These are phyloP conservation scores for Noturus placidus DNA, from an alignment of 2,113 vertebrate genomes.

Conservation along the genomic window DNA sequence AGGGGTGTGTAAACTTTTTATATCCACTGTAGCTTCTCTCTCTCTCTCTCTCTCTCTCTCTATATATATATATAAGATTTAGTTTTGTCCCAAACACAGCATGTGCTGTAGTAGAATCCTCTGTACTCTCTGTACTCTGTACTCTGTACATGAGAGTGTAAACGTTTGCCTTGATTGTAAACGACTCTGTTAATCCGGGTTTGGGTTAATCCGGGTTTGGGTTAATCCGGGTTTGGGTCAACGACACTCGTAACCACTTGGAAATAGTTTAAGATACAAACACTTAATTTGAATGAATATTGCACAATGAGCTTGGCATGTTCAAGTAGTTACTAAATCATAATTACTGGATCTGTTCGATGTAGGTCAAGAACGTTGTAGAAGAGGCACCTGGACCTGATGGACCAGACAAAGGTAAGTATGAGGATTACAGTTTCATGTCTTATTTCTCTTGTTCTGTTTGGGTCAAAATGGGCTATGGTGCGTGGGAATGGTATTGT, in stretches of 20 bases:
- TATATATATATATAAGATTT: neutral
- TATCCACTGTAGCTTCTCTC: too few species aligned
- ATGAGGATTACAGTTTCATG: neutral
- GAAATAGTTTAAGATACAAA: neutral
- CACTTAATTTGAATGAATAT: neutral
- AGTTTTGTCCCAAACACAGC: neutral
- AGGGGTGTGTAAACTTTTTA: too few species aligned
- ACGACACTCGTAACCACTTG: neutral
- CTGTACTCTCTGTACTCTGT: too few species aligned
- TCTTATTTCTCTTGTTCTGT: neutral
- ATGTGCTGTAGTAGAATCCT: too few species aligned
- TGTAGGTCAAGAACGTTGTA: slow-evolving; percentile 47
- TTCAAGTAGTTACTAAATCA: neutral
- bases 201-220: neutral
- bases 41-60: too few species aligned
- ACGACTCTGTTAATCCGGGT: neutral
- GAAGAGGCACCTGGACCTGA: slow-evolving; percentile 39
- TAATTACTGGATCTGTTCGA: slow-evolving; percentile 3
- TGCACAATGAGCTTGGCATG: neutral
- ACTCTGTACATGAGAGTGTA: neutral
- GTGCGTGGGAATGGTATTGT: neutral
- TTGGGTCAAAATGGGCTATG: neutral
- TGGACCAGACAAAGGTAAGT: slow-evolving; percentile 50
- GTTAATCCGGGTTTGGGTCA: too few species aligned
- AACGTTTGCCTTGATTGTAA: neutral